These are phyloP conservation scores for Suricata suricatta DNA, from an alignment of 2,113 vertebrate genomes.

Conservation along the genomic window DNA sequence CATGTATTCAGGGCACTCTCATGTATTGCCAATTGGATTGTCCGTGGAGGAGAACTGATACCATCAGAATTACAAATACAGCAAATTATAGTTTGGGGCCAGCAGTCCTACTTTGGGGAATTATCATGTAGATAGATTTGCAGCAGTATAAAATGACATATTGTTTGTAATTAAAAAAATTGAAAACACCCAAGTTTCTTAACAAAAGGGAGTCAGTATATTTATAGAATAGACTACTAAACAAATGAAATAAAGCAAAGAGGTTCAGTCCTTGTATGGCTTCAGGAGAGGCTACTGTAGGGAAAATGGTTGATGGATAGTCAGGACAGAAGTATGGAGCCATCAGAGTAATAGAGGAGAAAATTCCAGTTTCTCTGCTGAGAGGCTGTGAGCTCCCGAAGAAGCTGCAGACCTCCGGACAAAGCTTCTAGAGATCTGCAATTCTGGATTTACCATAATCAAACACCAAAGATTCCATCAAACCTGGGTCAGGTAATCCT, in stretches of 20 bases:
- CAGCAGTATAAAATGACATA: neutral
- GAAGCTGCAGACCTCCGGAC: slow-evolving; percentile 85
- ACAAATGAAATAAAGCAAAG: neutral
- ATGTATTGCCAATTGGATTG: neutral
- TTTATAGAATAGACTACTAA: neutral
- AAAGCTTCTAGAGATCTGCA: slow-evolving; percentile 91
- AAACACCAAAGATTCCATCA: slow-evolving; percentile 92
- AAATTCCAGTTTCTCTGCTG: slow-evolving; percentile 86
- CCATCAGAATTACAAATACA: neutral
- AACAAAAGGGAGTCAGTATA: neutral
- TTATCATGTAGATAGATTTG: neutral
- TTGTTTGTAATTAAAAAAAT: neutral
- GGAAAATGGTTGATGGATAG: neutral
- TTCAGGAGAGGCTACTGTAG: neutral
- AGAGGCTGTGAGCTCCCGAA: slow-evolving; percentile 90
- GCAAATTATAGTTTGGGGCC: neutral
- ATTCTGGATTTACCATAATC: slow-evolving; percentile 91
- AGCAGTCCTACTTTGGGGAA: neutral
- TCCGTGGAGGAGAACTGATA: neutral
- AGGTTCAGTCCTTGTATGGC: neutral
- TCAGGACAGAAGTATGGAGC: neutral
- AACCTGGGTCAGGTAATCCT: slow-evolving; percentile 87
- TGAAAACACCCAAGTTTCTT: neutral
- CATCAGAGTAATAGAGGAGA: slow-evolving; percentile 90
- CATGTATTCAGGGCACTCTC: neutral